Evolutionary conservation across 2,888 invertebrate genomes (phyloP).

Genomic region (Tethea ocularis): DNA sequence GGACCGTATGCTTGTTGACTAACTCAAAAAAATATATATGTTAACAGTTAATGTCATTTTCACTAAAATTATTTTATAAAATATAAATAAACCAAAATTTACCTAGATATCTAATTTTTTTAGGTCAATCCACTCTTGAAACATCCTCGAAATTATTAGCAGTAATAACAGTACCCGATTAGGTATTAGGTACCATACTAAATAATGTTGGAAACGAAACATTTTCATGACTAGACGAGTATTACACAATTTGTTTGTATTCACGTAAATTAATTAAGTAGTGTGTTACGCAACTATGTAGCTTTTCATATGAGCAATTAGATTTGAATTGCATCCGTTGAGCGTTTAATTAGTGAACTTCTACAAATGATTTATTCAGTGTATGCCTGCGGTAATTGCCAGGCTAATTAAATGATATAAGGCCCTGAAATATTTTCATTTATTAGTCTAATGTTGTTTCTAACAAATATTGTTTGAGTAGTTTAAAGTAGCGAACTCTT

Average conservation of each 20-base stretch:
- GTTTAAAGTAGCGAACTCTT: neutral
- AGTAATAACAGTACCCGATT: too few relatives aligned
- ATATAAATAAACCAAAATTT: too few relatives aligned
- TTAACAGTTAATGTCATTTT: too few relatives aligned
- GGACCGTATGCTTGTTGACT: too few relatives aligned
- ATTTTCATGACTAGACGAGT: neutral
- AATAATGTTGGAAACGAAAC: neutral
- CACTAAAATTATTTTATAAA: too few relatives aligned
- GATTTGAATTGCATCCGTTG: slow-evolving; percentile 42
- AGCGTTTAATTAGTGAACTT: slow-evolving; percentile 37
- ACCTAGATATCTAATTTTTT: too few relatives aligned
- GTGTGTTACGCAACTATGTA: neutral
- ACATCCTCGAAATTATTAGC: too few relatives aligned
- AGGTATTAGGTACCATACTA: neutral
- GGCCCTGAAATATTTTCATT: slow-evolving; percentile 11
- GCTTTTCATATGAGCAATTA: slow-evolving; percentile 32
- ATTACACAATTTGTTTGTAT: slow-evolving; percentile 6
- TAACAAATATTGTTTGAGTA: slow-evolving; percentile 6
- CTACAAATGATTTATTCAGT: slow-evolving; percentile 19
- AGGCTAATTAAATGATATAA: slow-evolving; percentile 9
- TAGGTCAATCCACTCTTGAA: too few relatives aligned
- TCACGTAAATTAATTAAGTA: slow-evolving; percentile 3
- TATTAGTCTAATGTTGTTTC: slow-evolving; percentile 3
- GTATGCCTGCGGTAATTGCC: slow-evolving; percentile 9
- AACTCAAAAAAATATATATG: too few relatives aligned